A percentile compares a stretch with the other conserved stretches of the same genome.
Evolutionary conservation across 2,113 vertebrate species (phyloP).

Genomic region (Panthera uncia): DNA sequence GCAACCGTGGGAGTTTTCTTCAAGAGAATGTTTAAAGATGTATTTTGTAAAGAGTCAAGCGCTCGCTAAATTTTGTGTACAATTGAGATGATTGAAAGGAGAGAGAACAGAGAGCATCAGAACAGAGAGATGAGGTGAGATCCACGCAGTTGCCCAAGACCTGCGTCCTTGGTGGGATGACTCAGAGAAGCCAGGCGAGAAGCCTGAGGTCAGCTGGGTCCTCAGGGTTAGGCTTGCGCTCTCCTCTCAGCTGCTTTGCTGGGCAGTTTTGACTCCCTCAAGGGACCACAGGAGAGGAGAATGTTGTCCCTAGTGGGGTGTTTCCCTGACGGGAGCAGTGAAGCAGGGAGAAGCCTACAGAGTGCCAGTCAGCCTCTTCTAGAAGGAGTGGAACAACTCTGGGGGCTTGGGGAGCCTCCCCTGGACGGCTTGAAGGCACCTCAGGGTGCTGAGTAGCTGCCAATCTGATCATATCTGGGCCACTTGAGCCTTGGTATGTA

Average conservation of each 20-base stretch:
- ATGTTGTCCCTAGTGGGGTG: not conserved
- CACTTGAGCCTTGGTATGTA: accelerated
- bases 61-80: not conserved
- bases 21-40: not conserved
- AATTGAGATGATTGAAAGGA: not conserved
- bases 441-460: not conserved
- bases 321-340: not conserved
- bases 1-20: not conserved
- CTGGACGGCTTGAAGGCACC: not conserved
- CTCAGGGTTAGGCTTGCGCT: not conserved
- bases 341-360: not conserved
- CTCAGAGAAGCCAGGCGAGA: not conserved
- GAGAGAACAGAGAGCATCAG: not conserved
- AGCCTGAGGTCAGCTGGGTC: not conserved
- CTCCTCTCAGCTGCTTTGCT: not conserved
- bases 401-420: accelerated
- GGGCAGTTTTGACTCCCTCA: not conserved
- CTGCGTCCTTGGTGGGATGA: not conserved
- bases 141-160: not conserved
- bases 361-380: not conserved
- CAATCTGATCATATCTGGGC: not conserved
- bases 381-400: not conserved
- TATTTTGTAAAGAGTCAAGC: not conserved
- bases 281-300: not conserved
- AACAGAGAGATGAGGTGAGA: not conserved